phyloP scores from a whole-genome alignment of 2,888 invertebrate genomes.

The Drosophila monieri region DNA sequence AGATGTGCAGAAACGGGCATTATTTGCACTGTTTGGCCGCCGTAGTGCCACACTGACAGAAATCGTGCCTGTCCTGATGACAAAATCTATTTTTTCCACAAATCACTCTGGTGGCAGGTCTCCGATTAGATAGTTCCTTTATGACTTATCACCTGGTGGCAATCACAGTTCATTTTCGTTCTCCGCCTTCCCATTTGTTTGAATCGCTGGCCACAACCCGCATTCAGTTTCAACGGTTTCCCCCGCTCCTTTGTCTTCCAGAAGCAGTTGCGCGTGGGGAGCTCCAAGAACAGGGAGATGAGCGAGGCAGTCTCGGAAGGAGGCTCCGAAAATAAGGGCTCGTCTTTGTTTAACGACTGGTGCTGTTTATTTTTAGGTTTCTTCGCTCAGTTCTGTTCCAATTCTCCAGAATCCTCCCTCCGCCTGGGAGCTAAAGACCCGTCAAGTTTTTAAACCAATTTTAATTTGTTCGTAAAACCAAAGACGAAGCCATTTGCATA shows the following conservation, averaged over 20 bases:
- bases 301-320: neutral
- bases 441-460: slow-evolving; percentile 12
- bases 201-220: slow-evolving; percentile 67
- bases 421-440: no score
- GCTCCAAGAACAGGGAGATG: neutral
- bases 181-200: slow-evolving; percentile 54
- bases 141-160: slow-evolving; percentile 18
- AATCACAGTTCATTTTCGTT: slow-evolving; percentile 3
- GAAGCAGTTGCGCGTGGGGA: slow-evolving; percentile 49
- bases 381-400: slow-evolving; percentile 17
- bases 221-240: slow-evolving; percentile 64
- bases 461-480: slow-evolving; percentile 44
- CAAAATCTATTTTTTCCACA: slow-evolving; percentile 8
- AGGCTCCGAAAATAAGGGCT: slow-evolving; percentile 20
- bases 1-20: slow-evolving; percentile 52
- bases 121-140: slow-evolving; percentile 10
- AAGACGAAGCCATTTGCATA: slow-evolving; percentile 24
- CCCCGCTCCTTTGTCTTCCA: slow-evolving; percentile 51
- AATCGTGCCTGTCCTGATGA: slow-evolving; percentile 9
- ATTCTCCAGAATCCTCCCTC: slow-evolving; percentile 6
- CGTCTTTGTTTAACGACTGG: slow-evolving; percentile 16
- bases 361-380: slow-evolving; percentile 14
- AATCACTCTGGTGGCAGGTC: slow-evolving; percentile 9
- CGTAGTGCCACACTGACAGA: slow-evolving; percentile 11
- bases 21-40: slow-evolving; percentile 32